Evolutionary conservation across 1,140 invertebrate species (phyloP), one percentile per base, ranked within the genome.

Genomic region (Bombus huntii): DNA sequence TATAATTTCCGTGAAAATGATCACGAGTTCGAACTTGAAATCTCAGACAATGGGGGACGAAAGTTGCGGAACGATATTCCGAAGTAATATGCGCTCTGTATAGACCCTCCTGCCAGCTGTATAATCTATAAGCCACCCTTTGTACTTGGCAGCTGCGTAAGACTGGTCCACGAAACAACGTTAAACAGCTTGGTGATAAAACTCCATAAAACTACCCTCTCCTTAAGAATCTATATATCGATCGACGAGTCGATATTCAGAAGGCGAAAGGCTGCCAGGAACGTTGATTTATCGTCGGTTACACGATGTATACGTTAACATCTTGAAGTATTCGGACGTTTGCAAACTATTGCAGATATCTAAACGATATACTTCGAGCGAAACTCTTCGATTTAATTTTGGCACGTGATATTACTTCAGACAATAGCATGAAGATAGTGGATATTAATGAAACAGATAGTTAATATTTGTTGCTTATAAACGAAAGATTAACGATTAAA

Each of bases 1-100:
- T 71, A 77, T 37, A 83, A 83, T 83, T 77, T 83, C 22, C 65
- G 44, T 22, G 81, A 47, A 68, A 79, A 84, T 34, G n/a, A 18
- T 59, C 53, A 15, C n/a, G 13, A 31, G 81, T 5, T 70, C 53
- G 79, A 81, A 71, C 68, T 70, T 37, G 75, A 71, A 70, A 76
- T 68, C 53, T 13, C 44, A 13, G 81, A 77, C 73, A 83, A 77
- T 77, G 47, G 62, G 4, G 13, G n/a, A 22, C 13, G 25, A 81
- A 85, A 81, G 53, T 80, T 72, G 44, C n/a, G 31, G 39, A n/a
- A 71, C 44, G 75, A 79, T 84, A 65, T 53, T 80, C 68, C 68
- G 15, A 62, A 57, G 53, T 62, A 85, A 70, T 65, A 80, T 25
- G n/a, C 62, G 28, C 25, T 22, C 31, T 62, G 3, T 47, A 31